phyloP scores from a whole-genome alignment of 2,113 vertebrate genomes.

The Aramus guarauna region DNA sequence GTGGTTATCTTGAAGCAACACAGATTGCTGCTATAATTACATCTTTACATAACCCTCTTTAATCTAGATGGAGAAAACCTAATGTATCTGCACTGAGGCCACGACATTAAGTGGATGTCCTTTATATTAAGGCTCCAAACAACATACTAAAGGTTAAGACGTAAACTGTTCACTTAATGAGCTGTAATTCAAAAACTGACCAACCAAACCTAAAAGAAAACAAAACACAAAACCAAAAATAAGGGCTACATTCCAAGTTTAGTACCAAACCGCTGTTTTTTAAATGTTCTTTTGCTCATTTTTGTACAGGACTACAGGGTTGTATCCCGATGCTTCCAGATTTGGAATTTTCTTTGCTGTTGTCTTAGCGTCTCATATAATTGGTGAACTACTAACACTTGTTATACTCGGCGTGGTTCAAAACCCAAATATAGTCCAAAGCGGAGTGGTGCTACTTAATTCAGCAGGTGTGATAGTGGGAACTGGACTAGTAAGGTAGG shows the following conservation, averaged over 20 bases:
- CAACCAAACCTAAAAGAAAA: not conserved
- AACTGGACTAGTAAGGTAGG: slow-evolving; percentile 89
- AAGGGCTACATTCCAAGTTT: not conserved
- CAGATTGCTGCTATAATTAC: not conserved
- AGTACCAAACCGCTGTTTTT: not conserved
- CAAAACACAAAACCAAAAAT: not conserved
- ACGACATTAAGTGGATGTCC: not conserved
- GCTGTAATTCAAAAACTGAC: not conserved
- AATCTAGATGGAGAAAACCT: not conserved
- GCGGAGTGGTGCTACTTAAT: slow-evolving; percentile 84
- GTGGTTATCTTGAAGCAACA: not conserved
- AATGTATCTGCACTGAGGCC: not conserved
- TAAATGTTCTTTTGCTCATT: not conserved
- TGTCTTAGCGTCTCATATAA: slow-evolving; percentile 82
- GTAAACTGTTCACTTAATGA: not conserved
- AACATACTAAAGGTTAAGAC: not conserved
- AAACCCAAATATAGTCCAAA: slow-evolving; percentile 89
- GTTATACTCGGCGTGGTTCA: slow-evolving; percentile 89
- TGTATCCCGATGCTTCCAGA: slow-evolving; percentile 83
- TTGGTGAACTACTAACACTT: slow-evolving; percentile 89
- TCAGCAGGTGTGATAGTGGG: slow-evolving; percentile 87
- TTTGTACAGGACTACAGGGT: slow-evolving; percentile 80
- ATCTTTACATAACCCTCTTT: not conserved
- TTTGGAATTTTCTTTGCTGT: slow-evolving; percentile 89
- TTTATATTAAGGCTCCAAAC: not conserved